Base-by-base conservation (phyloP, 1,140 invertebrate species). In the Neoseiulus cucumeris region DNA sequence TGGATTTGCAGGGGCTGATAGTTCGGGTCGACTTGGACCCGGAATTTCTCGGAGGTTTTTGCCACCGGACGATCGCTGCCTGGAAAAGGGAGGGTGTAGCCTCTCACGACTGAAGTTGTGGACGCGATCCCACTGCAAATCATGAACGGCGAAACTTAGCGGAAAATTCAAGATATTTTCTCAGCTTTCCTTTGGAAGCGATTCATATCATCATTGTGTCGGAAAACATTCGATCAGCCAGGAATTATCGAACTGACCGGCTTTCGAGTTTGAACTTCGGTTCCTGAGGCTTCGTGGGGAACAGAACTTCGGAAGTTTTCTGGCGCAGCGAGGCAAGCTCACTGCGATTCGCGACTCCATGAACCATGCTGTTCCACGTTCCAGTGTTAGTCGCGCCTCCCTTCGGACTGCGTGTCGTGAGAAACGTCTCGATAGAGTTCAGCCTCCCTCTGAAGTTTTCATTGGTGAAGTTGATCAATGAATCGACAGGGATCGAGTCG, bases 401-500 rank as follows among this genome's bases (percentile, higher is more conserved):
- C 51, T 55, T 30, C 20, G 41, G 39, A 12, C 20, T 47, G 1
- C 33, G 9, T 12, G 29, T 7, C 25, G 59, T 64, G 14, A 69
- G 17, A 45, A 47, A 67, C 33, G 28, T 64, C 29, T 70, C 69
- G n/a, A 70, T 67, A 20, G 44, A 45, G 30, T 68, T 66, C 5
- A 70, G 33, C 17, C 65, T 25, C 12, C 67, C 67, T 1, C 20
- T 1, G 65, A 70, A 70, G 42, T 70, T 65, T 30, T 69, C 30
- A n/a, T 70, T 69, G 30, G 67, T 25, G 47, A 39, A 68, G 28
- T 45, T 29, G 25, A 51, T 20, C 22, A 91, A 91, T 73, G 92
- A 77, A 73, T 97, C 92, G 41, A 82, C 80, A 4, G 91, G 91
- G 70, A 97, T 85, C 55, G 74, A 79, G 71, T 94, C 91, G 72